Evolutionary conservation across 2,888 invertebrate genomes (phyloP), one percentile per base, ranked within the genome.

Genomic region (Acrobasis consociella): DNA sequence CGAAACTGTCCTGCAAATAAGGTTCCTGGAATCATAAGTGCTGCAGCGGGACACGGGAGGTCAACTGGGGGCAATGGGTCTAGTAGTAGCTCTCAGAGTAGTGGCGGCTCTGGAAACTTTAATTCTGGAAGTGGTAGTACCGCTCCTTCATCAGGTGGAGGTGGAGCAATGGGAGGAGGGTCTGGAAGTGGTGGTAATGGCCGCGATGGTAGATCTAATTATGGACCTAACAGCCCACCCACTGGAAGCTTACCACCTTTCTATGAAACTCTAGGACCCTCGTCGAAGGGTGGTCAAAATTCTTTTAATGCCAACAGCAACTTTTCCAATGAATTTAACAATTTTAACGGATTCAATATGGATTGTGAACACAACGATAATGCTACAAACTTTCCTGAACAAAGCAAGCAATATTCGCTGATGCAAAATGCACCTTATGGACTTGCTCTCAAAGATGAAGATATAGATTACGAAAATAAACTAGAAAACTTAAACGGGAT

Each of bases 181-280:
- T 96, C 95, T 2, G 96, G 96, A 39, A 97, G 96, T 50, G 96
- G 97, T 78, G 95, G 95, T 67, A 94, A 94, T 65, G 97, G 97
- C 2, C 94, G 97, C 51, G 97, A 97, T 80, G 97, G 97, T 0
- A 94, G 97, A 58, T 96, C 96, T 65, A 97, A 97, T 82, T 97
- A 97, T 80, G 97, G 97, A 2, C 97, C 97, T 9, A 97, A 96
- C 72, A 97, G 97, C 74, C 97, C 97, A 60, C 97, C 97, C 1
- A 97, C 97, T 0, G 97, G 97, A 13, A 96, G 97, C 60, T 89
- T 97, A 66, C 97, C 97, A n/a, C 97, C 97, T 0, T 97, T 97
- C 78, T 97, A 97, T 83, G 97, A 97, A 86, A 96, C 96, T 10
- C 93, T 97, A 0, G 92, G 91, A 17, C 90, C 91, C 16, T 90